Evolutionary conservation across 2,888 invertebrate species (phyloP).

Genomic region (Camptogramma bilineatum): DNA sequence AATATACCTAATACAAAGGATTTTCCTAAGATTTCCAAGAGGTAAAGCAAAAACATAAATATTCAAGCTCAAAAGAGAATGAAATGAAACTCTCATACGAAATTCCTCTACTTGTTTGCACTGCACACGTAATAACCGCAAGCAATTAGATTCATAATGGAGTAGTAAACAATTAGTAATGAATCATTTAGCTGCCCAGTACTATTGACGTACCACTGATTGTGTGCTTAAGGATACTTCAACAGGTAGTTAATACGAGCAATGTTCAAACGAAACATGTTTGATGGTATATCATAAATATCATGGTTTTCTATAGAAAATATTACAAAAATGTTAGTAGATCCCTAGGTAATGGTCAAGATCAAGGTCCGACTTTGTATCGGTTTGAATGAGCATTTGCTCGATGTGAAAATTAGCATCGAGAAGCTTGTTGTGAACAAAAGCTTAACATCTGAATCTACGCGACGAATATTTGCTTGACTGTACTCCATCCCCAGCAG

Average conservation of each 20-base stretch:
- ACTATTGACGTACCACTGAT: conserved; percentile 30
- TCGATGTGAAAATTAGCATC: too few species aligned
- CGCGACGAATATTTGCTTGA: too few species aligned
- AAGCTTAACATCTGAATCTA: too few species aligned
- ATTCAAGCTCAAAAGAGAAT: conserved; percentile 3
- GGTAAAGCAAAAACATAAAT: background rate
- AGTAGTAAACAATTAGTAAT: conserved; percentile 33
- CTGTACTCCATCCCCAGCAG: too few species aligned
- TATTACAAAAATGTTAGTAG: background rate
- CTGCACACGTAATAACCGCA: conserved; percentile 17
- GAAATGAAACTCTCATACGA: conserved; percentile 9
- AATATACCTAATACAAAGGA: background rate
- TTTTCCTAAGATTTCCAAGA: background rate
- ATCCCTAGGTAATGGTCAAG: too few species aligned
- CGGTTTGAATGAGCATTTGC: too few species aligned
- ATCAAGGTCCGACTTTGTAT: too few species aligned
- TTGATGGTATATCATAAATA: background rate
- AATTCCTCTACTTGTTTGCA: conserved; percentile 15
- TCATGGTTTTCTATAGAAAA: background rate
- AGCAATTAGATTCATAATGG: conserved; percentile 37
- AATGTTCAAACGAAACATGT: background rate
- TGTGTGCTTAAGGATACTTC: conserved; percentile 19
- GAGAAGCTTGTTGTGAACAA: too few species aligned
- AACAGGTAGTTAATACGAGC: background rate
- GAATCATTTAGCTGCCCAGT: conserved; percentile 31